A percentile compares a stretch with the other conserved stretches of the same genome.
These are phyloP conservation scores for Coronaproctus castanopsis DNA, from an alignment of 2,888 invertebrate genomes.

Conservation along the genomic window DNA sequence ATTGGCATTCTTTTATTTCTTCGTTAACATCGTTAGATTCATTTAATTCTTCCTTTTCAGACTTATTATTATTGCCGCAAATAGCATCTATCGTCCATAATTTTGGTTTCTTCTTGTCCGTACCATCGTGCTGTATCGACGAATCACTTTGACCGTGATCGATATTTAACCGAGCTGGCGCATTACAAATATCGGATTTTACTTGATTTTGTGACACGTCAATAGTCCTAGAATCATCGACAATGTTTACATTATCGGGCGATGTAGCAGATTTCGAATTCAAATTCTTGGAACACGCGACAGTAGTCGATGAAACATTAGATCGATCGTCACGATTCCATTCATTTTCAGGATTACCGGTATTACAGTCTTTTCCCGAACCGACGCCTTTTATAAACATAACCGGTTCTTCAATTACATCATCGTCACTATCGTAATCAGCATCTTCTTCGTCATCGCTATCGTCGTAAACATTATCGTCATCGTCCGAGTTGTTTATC, in stretches of 20 bases:
- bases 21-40: not conserved
- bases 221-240: not conserved
- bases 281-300: too few species aligned
- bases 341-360: conserved; percentile 39
- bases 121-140: conserved; percentile 12
- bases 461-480: not conserved
- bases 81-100: conserved; percentile 24
- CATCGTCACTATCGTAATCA: conserved; percentile 31
- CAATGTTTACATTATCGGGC: not conserved
- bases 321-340: conserved; percentile 13
- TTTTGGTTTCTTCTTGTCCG: conserved; percentile 19
- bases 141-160: too few species aligned
- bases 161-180: too few species aligned
- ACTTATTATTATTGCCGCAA: conserved; percentile 16
- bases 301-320: too few species aligned
- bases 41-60: too few species aligned
- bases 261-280: not conserved
- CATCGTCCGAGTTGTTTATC: not conserved
- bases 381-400: conserved; percentile 52
- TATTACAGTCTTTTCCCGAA: conserved; percentile 46
- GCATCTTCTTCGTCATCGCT: conserved; percentile 43
- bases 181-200: not conserved
- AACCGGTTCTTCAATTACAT: conserved; percentile 50
- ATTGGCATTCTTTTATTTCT: not conserved
- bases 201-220: not conserved